Evolutionary conservation across 2,888 invertebrate genomes (phyloP).

Genomic region (Ligdia adustata): DNA sequence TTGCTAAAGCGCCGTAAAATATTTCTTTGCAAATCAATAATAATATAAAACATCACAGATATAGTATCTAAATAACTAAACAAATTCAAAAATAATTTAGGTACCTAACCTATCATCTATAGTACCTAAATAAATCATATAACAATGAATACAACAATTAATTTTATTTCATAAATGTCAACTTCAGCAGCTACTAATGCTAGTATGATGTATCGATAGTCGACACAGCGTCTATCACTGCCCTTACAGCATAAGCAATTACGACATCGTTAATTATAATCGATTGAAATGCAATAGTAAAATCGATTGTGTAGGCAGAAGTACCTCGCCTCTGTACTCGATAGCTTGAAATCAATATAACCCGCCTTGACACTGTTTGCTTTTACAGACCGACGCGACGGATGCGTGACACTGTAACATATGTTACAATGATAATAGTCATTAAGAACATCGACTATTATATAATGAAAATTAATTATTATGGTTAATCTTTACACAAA

Average conservation of each 20-base stretch:
- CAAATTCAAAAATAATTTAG: no score
- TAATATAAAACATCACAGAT: no score
- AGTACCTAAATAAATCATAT: no score
- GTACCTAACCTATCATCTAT: no score
- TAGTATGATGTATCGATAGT: conserved; percentile 9
- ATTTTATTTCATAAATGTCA: no score
- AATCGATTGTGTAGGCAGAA: conserved; percentile 55
- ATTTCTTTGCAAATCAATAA: no score
- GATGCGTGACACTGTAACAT: conserved; percentile 63
- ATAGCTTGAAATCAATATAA: conserved; percentile 75
- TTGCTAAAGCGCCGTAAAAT: no score
- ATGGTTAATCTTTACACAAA: conserved; percentile 1
- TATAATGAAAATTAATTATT: conserved; percentile 18
- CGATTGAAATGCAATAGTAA: conserved; percentile 39
- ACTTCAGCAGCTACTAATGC: no score
- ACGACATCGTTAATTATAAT: not conserved
- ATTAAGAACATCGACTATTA: conserved; percentile 46
- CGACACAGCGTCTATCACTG: conserved; percentile 2
- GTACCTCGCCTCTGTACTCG: conserved; percentile 64
- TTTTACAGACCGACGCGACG: conserved; percentile 65
- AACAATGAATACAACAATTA: no score
- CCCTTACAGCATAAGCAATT: not conserved
- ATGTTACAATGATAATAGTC: conserved; percentile 59
- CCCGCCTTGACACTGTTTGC: conserved; percentile 75
- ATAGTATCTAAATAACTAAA: no score